These are phyloP conservation scores for Belgica antarctica DNA, from an alignment of 2,888 invertebrate species.

Conservation along the genomic window DNA sequence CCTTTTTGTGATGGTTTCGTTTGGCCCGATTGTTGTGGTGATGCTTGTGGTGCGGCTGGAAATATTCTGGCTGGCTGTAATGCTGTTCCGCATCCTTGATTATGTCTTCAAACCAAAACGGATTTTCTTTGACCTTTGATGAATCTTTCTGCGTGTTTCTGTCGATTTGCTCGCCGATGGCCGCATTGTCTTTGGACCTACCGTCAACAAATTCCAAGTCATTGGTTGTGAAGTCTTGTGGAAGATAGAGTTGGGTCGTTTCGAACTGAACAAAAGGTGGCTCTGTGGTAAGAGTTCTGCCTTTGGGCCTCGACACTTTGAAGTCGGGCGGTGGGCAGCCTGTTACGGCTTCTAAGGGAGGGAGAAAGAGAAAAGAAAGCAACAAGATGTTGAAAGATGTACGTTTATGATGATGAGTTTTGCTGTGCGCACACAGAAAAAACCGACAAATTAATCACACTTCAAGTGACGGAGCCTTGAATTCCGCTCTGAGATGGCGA, in stretches of 20 bases:
- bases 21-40: slow-evolving; percentile 31
- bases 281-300: slow-evolving; percentile 52
- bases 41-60: slow-evolving; percentile 30
- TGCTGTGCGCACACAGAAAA: too few species aligned
- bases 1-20: slow-evolving; percentile 37
- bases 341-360: slow-evolving; percentile 52
- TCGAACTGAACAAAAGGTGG: slow-evolving; percentile 53
- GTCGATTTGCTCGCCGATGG: slow-evolving; percentile 16
- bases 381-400: too few species aligned
- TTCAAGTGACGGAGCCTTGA: neutral
- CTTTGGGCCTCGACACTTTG: slow-evolving; percentile 51
- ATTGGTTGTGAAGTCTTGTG: slow-evolving; percentile 54
- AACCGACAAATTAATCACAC: too few species aligned
- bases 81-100: slow-evolving; percentile 33
- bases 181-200: slow-evolving; percentile 47
- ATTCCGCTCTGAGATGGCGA: neutral
- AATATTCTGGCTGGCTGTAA: slow-evolving; percentile 25
- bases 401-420: too few species aligned
- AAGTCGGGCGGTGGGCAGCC: slow-evolving; percentile 55
- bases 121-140: slow-evolving; percentile 38
- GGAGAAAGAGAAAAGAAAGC: neutral
- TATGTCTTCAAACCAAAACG: slow-evolving; percentile 41
- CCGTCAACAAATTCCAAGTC: slow-evolving; percentile 54
- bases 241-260: slow-evolving; percentile 54
- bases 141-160: slow-evolving; percentile 34